Conservation (phyloP, 1,140 invertebrate species). For the Saccostrea echinata region DNA sequence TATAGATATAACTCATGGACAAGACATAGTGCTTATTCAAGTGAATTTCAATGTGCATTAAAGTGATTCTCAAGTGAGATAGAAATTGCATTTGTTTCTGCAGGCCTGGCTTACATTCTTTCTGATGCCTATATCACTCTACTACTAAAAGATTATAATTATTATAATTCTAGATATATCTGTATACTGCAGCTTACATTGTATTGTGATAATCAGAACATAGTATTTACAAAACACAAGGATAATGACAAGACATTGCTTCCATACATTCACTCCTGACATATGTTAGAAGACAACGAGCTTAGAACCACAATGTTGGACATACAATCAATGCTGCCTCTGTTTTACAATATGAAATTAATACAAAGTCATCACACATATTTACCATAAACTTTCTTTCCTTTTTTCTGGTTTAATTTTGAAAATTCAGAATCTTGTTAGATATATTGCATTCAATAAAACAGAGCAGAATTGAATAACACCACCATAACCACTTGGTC, state of each 20-base stretch:
- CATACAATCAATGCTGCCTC: conserved; percentile 12
- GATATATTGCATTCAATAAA: background rate
- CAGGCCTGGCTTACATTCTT: background rate
- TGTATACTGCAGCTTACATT: background rate
- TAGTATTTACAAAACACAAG: background rate
- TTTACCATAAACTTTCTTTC: background rate
- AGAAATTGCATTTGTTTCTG: background rate
- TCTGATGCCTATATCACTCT: background rate
- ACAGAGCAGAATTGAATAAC: conserved; percentile 15
- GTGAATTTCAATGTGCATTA: conserved; percentile 4
- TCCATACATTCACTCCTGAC: conserved; percentile 11
- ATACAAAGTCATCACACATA: background rate
- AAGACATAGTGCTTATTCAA: conserved; percentile 3
- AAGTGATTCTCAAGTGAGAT: background rate
- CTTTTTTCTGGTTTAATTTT: background rate
- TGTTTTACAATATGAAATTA: background rate
- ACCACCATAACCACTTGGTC: conserved; percentile 26
- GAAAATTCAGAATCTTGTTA: background rate
- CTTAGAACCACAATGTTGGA: background rate
- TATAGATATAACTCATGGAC: background rate
- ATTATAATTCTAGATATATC: too few relatives aligned
- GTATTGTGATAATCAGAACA: conserved; percentile 9
- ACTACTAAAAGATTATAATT: too few relatives aligned
- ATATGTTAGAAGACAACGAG: conserved; percentile 10
- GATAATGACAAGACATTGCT: background rate